A percentile compares a stretch with the other conserved stretches of the same genome.
phyloP scores from a whole-genome alignment of 2,888 invertebrate genomes.

The Ormyrus nitidulus region DNA sequence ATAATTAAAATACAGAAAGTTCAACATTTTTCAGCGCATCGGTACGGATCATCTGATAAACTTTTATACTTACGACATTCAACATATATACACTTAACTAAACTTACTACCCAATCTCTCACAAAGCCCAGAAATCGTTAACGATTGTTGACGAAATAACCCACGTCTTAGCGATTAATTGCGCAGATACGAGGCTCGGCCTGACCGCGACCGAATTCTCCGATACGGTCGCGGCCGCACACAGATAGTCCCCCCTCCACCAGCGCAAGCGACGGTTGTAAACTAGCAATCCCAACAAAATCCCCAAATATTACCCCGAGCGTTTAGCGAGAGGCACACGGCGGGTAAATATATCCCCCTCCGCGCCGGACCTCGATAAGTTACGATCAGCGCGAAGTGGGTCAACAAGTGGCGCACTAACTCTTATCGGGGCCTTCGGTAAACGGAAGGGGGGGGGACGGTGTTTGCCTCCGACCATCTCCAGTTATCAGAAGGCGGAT shows the following conservation, averaged over 20 bases:
- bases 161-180: not conserved
- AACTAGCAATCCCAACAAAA: conserved; percentile 24
- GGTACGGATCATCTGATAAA: no score
- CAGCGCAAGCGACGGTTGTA: conserved; percentile 2
- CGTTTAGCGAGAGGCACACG: not conserved
- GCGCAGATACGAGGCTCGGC: not conserved
- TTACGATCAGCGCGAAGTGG: conserved; percentile 64
- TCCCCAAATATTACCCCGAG: conserved; percentile 28
- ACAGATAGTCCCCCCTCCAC: no score
- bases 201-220: not conserved
- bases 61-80: no score
- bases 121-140: no score
- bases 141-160: not conserved
- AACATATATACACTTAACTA: no score
- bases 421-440: conserved; percentile 63
- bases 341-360: conserved; percentile 3
- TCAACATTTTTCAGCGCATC: no score
- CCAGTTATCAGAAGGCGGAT: conserved; percentile 7
- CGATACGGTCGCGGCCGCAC: no score
- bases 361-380: conserved; percentile 55
- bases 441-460: not conserved
- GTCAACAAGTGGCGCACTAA: conserved; percentile 71
- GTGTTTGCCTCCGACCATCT: conserved; percentile 14
- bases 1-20: no score
- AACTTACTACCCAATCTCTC: no score